A percentile compares a stretch with the other conserved stretches of the same genome.
These are phyloP conservation scores for Notothenia coriiceps DNA, from an alignment of 2,113 vertebrate genomes.

Conservation along the genomic window DNA sequence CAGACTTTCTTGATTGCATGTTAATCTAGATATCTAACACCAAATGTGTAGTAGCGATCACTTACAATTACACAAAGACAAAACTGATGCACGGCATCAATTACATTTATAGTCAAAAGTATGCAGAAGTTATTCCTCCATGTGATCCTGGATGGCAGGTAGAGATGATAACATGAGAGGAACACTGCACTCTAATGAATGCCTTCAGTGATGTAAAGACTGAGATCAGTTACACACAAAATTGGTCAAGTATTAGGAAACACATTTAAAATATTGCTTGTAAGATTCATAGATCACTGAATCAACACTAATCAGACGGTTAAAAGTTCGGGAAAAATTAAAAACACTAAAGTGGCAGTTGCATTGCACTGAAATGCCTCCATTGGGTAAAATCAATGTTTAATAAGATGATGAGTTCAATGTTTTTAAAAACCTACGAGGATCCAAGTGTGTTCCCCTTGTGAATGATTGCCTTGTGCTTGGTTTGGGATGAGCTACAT, in stretches of 20 bases:
- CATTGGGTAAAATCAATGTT: not conserved
- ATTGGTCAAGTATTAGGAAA: slow-evolving; percentile 32
- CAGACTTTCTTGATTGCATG: rapidly evolving
- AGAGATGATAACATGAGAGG: slow-evolving; percentile 5
- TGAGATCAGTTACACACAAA: slow-evolving; percentile 21
- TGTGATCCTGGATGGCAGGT: slow-evolving; percentile 24
- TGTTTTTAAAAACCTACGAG: not conserved
- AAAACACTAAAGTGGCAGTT: not conserved
- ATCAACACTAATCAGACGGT: slow-evolving; percentile 1
- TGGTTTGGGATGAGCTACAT: slow-evolving; percentile 9
- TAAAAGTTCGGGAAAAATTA: slow-evolving; percentile 1
- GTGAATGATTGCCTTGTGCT: slow-evolving; percentile 21
- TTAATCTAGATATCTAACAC: not conserved
- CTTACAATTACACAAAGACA: slow-evolving; percentile 27
- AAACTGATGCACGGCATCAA: slow-evolving; percentile 64
- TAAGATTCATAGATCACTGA: slow-evolving; percentile 10
- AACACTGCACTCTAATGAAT: slow-evolving; percentile 30
- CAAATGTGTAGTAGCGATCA: not conserved
- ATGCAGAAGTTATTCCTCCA: slow-evolving; percentile 19
- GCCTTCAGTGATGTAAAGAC: slow-evolving; percentile 41
- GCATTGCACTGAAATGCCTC: slow-evolving; percentile 25
- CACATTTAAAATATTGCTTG: slow-evolving; percentile 36
- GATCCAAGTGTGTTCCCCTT: slow-evolving; percentile 22
- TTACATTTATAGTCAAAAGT: slow-evolving; percentile 29
- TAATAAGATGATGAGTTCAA: not conserved